phyloP scores from a whole-genome alignment of 64 coral and sea anemone species.

The Dendronephthya gigantea region DNA sequence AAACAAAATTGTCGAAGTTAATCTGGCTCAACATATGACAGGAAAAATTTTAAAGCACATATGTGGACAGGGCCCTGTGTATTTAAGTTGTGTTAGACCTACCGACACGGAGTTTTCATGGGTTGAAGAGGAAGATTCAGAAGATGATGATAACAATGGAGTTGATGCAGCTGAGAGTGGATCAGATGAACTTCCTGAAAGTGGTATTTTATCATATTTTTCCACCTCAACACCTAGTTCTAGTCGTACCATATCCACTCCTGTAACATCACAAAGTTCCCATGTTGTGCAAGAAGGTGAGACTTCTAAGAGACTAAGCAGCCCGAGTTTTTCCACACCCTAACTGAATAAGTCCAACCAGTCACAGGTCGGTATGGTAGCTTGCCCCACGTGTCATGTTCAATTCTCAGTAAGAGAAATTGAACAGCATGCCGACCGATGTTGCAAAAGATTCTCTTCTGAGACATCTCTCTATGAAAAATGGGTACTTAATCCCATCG shows the following conservation, averaged over 20 bases:
- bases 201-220: background rate
- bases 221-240: background rate
- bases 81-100: background rate
- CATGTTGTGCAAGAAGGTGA: background rate
- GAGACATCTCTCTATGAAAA: slow-evolving; percentile 9
- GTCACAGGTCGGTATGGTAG: background rate
- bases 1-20: slow-evolving; percentile 32
- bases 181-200: background rate
- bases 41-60: slow-evolving; percentile 44
- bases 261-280: background rate
- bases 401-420: slow-evolving; percentile 27
- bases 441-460: slow-evolving; percentile 11
- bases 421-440: slow-evolving; percentile 36
- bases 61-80: slow-evolving; percentile 47
- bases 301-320: background rate
- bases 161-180: background rate
- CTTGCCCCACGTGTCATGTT: slow-evolving; percentile 36
- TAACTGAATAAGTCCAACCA: background rate
- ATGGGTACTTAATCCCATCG: background rate
- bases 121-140: slow-evolving; percentile 29
- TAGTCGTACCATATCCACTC: background rate
- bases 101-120: slow-evolving; percentile 33
- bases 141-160: background rate
- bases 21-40: background rate
- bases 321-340: background rate